Percentiles rank a stretch among this genome's conserved stretches.
These are phyloP conservation scores for Hyposoter didymator DNA, from an alignment of 2,888 invertebrate species.

Conservation along the genomic window DNA sequence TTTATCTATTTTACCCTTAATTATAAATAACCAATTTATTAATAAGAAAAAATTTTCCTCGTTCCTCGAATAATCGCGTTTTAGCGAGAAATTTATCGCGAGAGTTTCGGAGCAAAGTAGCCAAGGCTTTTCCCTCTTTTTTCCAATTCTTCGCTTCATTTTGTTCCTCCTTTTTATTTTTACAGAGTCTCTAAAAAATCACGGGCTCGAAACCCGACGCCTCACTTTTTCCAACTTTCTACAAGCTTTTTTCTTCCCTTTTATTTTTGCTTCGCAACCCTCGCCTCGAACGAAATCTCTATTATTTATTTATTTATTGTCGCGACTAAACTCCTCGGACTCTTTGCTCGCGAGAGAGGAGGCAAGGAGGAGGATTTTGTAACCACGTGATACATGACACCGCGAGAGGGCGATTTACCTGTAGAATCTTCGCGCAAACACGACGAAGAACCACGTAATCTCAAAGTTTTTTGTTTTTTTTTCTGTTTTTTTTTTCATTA, in stretches of 20 bases:
- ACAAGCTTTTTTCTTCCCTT: not conserved
- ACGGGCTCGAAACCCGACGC: slow-evolving; percentile 3
- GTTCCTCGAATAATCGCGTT: slow-evolving; percentile 36
- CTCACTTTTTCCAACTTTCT: not conserved
- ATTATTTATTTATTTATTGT: slow-evolving; percentile 80
- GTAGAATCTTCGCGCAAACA: slow-evolving; percentile 14
- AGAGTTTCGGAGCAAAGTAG: slow-evolving; percentile 15
- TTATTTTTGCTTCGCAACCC: slow-evolving; percentile 9
- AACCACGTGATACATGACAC: slow-evolving; percentile 52
- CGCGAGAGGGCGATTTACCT: slow-evolving; percentile 37
- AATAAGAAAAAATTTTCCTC: slow-evolving; percentile 5
- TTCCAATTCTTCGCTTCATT: not conserved
- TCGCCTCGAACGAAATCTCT: slow-evolving; percentile 74
- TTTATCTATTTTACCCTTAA: slow-evolving; percentile 3
- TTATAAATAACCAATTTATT: slow-evolving; percentile 30
- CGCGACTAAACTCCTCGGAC: slow-evolving; percentile 35
- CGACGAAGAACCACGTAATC: slow-evolving; percentile 68
- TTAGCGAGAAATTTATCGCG: slow-evolving; percentile 27
- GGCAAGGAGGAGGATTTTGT: not conserved
- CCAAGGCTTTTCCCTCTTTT: not conserved
- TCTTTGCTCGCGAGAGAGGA: not conserved
- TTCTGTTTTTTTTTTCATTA: slow-evolving; percentile 48
- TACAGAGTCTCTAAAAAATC: not conserved
- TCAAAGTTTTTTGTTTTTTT: slow-evolving; percentile 67
- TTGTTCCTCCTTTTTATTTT: not conserved